Evolutionary conservation across 2,888 invertebrate species (phyloP).

Genomic region (Melikaiella ostensackeni): DNA sequence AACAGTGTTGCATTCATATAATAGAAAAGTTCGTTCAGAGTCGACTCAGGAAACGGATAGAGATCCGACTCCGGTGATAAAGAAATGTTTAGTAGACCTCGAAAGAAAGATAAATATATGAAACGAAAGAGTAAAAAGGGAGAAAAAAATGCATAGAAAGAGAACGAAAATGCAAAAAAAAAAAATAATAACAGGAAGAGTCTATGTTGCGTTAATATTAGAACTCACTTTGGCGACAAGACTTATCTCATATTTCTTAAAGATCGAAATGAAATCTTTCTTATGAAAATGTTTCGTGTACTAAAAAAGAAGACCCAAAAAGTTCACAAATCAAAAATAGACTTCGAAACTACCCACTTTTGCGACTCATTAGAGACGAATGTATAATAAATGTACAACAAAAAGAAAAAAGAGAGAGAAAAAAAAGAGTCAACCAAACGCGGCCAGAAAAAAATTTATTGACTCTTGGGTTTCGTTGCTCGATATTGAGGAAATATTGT

Average conservation of each 20-base stretch:
- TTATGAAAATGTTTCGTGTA: no score
- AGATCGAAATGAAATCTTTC: slow-evolving; percentile 1
- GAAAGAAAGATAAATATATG: slow-evolving; percentile 43
- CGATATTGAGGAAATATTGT: no score
- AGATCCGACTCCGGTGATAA: slow-evolving; percentile 57
- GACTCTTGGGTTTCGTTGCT: no score
- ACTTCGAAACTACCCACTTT: no score
- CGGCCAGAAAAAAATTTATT: no score
- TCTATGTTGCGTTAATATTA: slow-evolving; percentile 9
- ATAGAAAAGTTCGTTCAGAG: slow-evolving; percentile 35
- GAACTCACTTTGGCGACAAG: slow-evolving; percentile 14
- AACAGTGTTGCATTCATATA: slow-evolving; percentile 23
- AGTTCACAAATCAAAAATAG: no score
- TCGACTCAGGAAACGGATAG: slow-evolving; percentile 55
- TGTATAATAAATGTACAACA: no score
- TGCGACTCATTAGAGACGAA: no score
- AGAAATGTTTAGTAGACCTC: slow-evolving; percentile 48
- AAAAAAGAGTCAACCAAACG: no score
- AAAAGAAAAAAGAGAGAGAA: no score
- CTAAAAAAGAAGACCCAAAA: no score
- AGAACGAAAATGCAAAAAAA: slow-evolving; percentile 3
- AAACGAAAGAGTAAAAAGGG: not conserved
- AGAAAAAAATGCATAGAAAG: slow-evolving; percentile 2
- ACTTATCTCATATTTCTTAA: slow-evolving; percentile 6
- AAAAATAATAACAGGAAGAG: not conserved